Conservation (phyloP, 2,113 vertebrate genomes). For the Castor canadensis region DNA sequence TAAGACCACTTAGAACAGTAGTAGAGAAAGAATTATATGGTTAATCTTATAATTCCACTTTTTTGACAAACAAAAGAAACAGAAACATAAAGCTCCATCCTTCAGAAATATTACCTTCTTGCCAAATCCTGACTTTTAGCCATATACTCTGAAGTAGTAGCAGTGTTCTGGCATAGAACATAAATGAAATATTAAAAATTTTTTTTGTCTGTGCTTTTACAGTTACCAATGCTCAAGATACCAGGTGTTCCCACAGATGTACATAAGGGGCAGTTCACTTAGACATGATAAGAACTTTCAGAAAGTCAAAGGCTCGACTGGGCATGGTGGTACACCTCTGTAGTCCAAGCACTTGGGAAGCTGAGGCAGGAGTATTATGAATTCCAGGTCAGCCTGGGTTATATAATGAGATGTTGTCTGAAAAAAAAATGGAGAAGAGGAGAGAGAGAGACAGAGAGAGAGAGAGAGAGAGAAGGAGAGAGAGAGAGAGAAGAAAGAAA, state of each 20-base stretch:
- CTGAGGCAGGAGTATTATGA: too few relatives aligned
- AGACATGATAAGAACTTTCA: neutral
- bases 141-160: neutral
- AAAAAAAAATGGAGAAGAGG: too few relatives aligned
- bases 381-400: too few relatives aligned
- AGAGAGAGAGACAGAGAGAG: too few relatives aligned
- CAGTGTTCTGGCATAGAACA: neutral
- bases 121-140: neutral
- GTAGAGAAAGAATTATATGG: neutral
- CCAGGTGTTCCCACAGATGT: neutral
- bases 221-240: neutral
- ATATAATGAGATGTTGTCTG: too few relatives aligned
- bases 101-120: constrained; percentile 1
- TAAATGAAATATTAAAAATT: neutral
- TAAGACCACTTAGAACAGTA: neutral
- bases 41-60: constrained; percentile 13
- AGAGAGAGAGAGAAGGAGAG: too few relatives aligned
- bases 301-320: neutral
- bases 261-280: neutral
- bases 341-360: too few relatives aligned
- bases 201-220: neutral
- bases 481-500: too few relatives aligned
- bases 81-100: constrained; percentile 16
- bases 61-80: constrained; percentile 1
- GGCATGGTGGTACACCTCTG: too few relatives aligned